Conservation (phyloP, 2,113 vertebrate genomes). For the Malurus elegans region DNA sequence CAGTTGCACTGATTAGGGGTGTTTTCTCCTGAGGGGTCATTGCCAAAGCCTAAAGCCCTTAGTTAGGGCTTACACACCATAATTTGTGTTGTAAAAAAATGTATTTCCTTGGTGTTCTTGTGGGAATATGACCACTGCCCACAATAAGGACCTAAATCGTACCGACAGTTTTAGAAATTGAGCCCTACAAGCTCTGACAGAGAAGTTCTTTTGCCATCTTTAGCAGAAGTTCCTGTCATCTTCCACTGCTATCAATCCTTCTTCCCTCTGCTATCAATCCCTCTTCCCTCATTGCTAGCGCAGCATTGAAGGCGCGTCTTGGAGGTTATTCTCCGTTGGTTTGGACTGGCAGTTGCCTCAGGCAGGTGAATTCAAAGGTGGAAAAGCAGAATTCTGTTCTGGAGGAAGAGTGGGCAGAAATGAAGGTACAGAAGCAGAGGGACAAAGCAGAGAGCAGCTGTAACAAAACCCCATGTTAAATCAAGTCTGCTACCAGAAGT, state of each 20-base stretch:
- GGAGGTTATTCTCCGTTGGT: not conserved
- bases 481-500: not conserved
- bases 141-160: not conserved
- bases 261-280: not conserved
- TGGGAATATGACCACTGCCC: rapidly evolving
- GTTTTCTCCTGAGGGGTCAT: not conserved
- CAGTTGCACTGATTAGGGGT: rapidly evolving
- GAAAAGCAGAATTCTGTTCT: not conserved
- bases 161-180: not conserved
- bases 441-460: not conserved
- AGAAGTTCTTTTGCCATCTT: not conserved
- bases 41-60: not conserved
- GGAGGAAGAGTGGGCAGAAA: not conserved
- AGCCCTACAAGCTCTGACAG: not conserved
- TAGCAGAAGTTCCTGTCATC: not conserved
- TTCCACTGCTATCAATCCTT: not conserved
- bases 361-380: not conserved
- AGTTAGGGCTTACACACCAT: no score
- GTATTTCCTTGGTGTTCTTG: not conserved
- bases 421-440: not conserved
- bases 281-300: not conserved
- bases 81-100: not conserved
- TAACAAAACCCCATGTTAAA: not conserved
- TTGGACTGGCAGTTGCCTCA: not conserved
- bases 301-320: not conserved